Evolutionary conservation across 2,888 invertebrate species (phyloP), one percentile per base, ranked within the genome.

Genomic region (Biston stratarius): DNA sequence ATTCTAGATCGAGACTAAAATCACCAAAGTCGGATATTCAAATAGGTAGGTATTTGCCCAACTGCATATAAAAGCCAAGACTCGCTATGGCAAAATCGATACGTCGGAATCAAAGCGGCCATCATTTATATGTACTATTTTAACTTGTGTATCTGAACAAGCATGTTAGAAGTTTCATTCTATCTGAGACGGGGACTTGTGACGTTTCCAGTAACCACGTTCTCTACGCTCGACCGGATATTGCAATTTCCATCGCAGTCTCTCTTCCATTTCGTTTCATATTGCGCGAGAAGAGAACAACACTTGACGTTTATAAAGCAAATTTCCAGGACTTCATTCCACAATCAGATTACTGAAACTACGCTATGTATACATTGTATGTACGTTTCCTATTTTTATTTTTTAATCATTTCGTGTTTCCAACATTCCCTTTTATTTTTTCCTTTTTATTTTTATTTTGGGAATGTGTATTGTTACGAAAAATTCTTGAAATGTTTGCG

Each of bases 211-310:
- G 86, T 67, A 62, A 69, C 52, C 55, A 58, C 57, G 67, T 70
- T 68, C 74, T 72, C 74, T 65, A 73, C 67, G 77, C 77, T 79
- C 71, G 78, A 79, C 83, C 83, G 88, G 87, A 90, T 90, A 91
- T 91, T 91, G 89, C 90, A 89, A 90, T 91, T 90, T 87, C 87
- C 88, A 86, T 81, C 82, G 79, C 79, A 79, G 84, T 83, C 83
- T 83, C 82, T 75, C 82, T 85, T 88, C 86, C 83, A 87, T 87
- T 87, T 84, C 86, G 82, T 86, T 89, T 86, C 88, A 85, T 87
- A 85, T 86, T 79, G 82, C 77, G 81, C 79, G 79, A 78, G 73
- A 81, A 85, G 79, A 78, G 73, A 81, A 85, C 84, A 83, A 80
- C 82, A 84, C 82, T 85, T 83, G 86, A 86, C 82, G 81, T 84